These are phyloP conservation scores for Cyanoramphus novaezelandiae DNA, from an alignment of 2,113 vertebrate species.

Conservation along the genomic window DNA sequence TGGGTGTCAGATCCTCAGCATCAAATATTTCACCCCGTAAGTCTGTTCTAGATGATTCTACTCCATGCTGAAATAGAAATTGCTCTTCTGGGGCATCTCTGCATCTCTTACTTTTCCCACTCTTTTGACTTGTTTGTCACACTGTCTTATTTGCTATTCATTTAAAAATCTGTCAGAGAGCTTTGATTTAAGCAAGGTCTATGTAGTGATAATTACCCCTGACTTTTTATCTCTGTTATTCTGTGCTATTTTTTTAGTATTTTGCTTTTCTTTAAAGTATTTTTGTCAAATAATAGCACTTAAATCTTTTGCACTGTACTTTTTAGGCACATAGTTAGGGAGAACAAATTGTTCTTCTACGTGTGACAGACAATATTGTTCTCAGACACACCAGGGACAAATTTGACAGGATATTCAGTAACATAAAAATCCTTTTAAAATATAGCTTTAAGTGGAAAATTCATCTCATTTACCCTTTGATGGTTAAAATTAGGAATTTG, in stretches of 20 bases:
- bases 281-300: neutral
- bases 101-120: neutral
- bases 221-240: neutral
- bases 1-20: neutral
- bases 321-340: neutral
- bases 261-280: neutral
- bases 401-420: neutral
- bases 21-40: neutral
- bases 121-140: neutral
- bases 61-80: neutral
- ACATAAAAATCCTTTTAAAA: neutral
- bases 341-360: neutral
- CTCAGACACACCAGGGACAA: neutral
- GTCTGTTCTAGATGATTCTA: neutral
- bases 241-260: neutral
- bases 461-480: neutral
- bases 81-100: neutral
- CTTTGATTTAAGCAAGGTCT: neutral
- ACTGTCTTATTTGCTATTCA: neutral
- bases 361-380: neutral
- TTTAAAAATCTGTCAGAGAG: neutral
- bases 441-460: neutral
- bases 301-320: neutral
- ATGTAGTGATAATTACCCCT: neutral
- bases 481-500: neutral